Base-by-base conservation (phyloP, 92 coral and sea anemone genomes). In the Bergia sp. region DNA sequence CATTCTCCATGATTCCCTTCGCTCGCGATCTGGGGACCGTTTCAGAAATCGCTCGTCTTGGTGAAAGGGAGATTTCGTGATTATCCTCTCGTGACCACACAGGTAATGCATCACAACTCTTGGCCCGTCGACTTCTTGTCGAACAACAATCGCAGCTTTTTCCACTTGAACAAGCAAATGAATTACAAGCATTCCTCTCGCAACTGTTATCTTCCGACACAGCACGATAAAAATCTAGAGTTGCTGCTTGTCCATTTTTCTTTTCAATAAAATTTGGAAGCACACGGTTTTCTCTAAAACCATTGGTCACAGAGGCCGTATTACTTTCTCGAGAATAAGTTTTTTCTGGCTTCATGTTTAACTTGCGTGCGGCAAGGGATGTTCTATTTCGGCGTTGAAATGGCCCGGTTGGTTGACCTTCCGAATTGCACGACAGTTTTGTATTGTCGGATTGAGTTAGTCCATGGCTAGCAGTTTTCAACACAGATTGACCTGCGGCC, bases 381-480 rank as follows among this genome's bases (percentile, higher is more conserved):
- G 79, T 84, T 72, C 87, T 47, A 76, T 72, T 69, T 10, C 87
- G 87, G 78, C 87, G 87, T 84, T 84, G 87, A 84, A 84, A 84
- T 84, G 87, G 87, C 39, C 87, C 87, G 66, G 43, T 45, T 3
- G 66, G 13, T 71, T 84, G 87, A 69, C 87, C 87, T 39, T 84
- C 74, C 43, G n/a, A 18, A n/a, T 39, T 44, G 77, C 79, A 84
- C 65, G 87, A 71, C 78, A 71, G 39, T 29, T 71, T 72, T 20
- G 79, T 37, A 55, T 16, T 69, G 15, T 69, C 79, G 3, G 61
- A 84, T 41, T 71, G 38, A 45, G 9, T 29, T 37, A 38, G 79
- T 45, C 79, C 79, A 20, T 84, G 61, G 87, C 61, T 1, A 71
- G 13, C 87, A 71, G 87, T 69, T 69, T 84, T 84, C 87, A 44